Base-by-base conservation (phyloP, 2,888 invertebrate species). In the Napeogenes inachia region DNA sequence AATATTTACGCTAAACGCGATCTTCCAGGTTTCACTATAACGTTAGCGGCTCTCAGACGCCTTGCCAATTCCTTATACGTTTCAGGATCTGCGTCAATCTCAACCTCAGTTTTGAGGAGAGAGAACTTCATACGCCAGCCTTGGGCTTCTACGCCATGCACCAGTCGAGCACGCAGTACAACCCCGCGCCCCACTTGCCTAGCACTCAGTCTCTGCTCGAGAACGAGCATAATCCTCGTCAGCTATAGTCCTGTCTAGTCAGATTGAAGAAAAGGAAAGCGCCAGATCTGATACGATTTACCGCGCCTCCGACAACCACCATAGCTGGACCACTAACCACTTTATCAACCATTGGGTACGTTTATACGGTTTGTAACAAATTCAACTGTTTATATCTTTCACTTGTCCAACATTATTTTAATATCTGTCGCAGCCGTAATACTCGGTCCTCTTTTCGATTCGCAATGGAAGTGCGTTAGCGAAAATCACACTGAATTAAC, bases 181-280 rank as follows among this genome's bases (percentile, higher is more conserved):
- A 88, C 79, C 64, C 89, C 89, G 56, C 88, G 86, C 54, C 84
- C 81, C 59, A 80, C 61, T 72, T 88, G 82, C 68, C 87, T 79
- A 68, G 85, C 84, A 79, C 81, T 84, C 73, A 90, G 81, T 82
- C 84, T 85, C 79, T 89, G 90, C 89, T 90, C 90, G 81, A 87
- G 78, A 42, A 89, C 85, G 89, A 90, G 89, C 90, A 90, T 90
- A 72, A 65, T 85, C 75, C 85, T 87, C 82, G 90, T 90, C 90
- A 90, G 90, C 90, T 90, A 73, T 89, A 80, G 73, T 90, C 90
- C 76, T 90, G 90, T 68, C 90, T 81, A 63, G 89, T 90, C 75
- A 90, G 73, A 75, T 90, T 90, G 78, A 85, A 87, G 81, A 85
- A 89, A 72, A 86, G 79, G 71, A 90, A 89, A 68, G 89, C 89